A percentile compares a stretch with the other conserved stretches of the same genome.
Evolutionary conservation across 2,113 vertebrate genomes (phyloP).

Genomic region (Petaurus breviceps): DNA sequence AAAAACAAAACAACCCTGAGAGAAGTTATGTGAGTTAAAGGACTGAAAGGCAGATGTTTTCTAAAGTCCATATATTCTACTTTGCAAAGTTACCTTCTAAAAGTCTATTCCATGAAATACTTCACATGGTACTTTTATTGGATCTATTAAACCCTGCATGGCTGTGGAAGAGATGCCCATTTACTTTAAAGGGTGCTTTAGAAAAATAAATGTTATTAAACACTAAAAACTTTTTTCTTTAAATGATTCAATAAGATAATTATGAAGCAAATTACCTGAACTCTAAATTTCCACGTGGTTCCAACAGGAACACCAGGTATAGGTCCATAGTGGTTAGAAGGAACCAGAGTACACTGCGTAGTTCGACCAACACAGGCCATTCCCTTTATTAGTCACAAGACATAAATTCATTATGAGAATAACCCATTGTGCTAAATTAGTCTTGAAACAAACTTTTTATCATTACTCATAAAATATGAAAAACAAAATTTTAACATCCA

Average conservation of each 20-base stretch:
- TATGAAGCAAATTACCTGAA: slow-evolving; percentile 88
- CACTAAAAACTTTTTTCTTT: background rate
- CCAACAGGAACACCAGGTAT: slow-evolving; percentile 97
- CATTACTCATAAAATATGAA: background rate
- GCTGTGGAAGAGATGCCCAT: background rate
- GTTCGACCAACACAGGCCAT: slow-evolving; percentile 99
- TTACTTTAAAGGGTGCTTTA: background rate
- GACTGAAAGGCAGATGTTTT: background rate
- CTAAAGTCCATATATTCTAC: background rate
- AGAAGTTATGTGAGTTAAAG: background rate
- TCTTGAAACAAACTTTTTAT: slow-evolving; percentile 35
- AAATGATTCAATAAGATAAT: slow-evolving; percentile 53
- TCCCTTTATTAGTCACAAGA: slow-evolving; percentile 86
- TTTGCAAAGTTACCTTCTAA: background rate
- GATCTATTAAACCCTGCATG: background rate
- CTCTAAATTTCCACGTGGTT: slow-evolving; percentile 98
- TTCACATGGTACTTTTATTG: background rate
- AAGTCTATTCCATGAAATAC: background rate
- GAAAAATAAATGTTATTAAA: background rate
- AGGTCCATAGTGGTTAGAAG: slow-evolving; percentile 98
- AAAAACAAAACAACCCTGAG: background rate
- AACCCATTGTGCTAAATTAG: slow-evolving; percentile 12
- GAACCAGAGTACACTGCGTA: slow-evolving; percentile 98
- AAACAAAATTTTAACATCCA: slow-evolving; percentile 44
- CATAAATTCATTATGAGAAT: slow-evolving; percentile 40